Percentiles rank a stretch among this genome's conserved stretches.
Conservation (phyloP, 2,888 invertebrate genomes). For the Urechis unicinctus region DNA sequence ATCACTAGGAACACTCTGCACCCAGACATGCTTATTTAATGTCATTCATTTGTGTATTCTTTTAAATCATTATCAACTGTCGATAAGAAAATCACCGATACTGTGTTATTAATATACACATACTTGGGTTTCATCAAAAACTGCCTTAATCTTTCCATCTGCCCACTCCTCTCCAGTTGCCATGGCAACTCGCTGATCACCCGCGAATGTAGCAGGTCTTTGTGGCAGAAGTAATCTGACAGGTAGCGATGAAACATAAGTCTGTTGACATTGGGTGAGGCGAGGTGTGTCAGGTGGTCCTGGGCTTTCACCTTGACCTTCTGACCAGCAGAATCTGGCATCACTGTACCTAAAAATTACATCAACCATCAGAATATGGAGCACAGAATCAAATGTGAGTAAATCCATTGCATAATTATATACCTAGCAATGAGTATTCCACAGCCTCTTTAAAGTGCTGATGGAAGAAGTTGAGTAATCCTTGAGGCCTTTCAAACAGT, state of each 20-base stretch:
- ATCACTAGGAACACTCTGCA: conserved; percentile 9
- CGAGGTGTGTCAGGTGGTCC: not conserved
- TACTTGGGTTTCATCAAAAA: conserved; percentile 33
- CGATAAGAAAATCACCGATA: too few species aligned
- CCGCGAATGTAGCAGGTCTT: conserved; percentile 24
- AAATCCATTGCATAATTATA: conserved; percentile 13
- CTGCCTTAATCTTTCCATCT: conserved; percentile 25
- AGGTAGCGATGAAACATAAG: conserved; percentile 30
- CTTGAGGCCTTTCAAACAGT: conserved; percentile 33
- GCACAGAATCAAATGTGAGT: not conserved
- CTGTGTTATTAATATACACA: not conserved
- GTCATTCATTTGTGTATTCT: too few species aligned
- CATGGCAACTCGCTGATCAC: conserved; percentile 38
- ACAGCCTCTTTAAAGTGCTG: conserved; percentile 27
- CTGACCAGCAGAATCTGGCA: not conserved
- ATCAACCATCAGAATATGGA: too few species aligned
- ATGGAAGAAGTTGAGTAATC: conserved; percentile 36
- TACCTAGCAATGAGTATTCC: conserved; percentile 38
- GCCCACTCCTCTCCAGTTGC: conserved; percentile 36
- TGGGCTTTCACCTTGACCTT: not conserved
- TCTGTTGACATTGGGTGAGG: not conserved
- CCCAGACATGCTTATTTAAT: too few species aligned
- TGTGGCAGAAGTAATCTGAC: conserved; percentile 28
- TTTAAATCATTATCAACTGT: too few species aligned
- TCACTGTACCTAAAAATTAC: too few species aligned